These are phyloP conservation scores for Muscicapa adusta DNA, from an alignment of 2,113 vertebrate species.

Conservation along the genomic window DNA sequence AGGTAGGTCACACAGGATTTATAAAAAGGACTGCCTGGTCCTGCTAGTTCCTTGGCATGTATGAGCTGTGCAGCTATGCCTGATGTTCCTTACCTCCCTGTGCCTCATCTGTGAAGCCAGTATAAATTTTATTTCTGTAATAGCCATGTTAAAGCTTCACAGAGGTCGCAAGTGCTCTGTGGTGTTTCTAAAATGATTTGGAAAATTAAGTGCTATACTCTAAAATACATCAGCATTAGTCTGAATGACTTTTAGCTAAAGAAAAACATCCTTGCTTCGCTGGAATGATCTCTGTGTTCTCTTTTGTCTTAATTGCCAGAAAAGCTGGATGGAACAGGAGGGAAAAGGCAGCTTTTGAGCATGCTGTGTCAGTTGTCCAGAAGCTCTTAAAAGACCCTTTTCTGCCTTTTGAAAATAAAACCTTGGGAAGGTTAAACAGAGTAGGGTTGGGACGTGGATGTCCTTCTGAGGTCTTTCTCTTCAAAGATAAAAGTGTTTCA, in stretches of 20 bases:
- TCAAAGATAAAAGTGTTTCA: slow-evolving; percentile 42
- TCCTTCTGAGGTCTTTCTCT: slow-evolving; percentile 28
- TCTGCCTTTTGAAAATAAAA: slow-evolving; percentile 48
- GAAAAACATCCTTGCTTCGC: background rate
- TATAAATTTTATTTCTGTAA: background rate
- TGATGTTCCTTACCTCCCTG: background rate
- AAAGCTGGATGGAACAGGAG: background rate
- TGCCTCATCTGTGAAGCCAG: background rate
- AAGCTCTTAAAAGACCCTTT: slow-evolving; percentile 21
- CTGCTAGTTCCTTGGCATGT: background rate
- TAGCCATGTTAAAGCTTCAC: background rate
- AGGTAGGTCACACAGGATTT: slow-evolving; percentile 27
- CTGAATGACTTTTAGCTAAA: background rate
- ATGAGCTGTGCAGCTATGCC: background rate
- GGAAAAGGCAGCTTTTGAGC: slow-evolving; percentile 14
- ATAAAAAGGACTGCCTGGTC: background rate
- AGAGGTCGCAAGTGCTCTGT: background rate
- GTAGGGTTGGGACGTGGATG: background rate
- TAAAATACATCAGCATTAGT: background rate
- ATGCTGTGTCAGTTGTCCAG: background rate
- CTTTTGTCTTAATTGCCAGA: slow-evolving; percentile 2
- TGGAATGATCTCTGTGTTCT: background rate
- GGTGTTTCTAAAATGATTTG: background rate
- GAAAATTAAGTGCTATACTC: background rate
- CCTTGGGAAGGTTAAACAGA: slow-evolving; percentile 46